These are phyloP conservation scores for Coenonympha glycerion DNA, from an alignment of 2,888 invertebrate genomes.

Conservation along the genomic window DNA sequence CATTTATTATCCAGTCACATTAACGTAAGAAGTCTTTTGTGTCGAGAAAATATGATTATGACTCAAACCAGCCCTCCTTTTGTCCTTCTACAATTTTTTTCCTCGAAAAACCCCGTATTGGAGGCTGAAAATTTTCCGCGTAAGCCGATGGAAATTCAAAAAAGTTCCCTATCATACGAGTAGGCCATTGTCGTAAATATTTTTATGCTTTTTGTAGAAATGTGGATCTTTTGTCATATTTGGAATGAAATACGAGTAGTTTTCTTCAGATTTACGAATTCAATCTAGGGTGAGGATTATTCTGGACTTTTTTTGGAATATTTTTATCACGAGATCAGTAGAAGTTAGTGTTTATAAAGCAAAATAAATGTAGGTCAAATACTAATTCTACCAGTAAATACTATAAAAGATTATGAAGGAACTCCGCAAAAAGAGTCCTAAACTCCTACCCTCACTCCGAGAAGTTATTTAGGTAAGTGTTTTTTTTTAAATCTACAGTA, in stretches of 20 bases:
- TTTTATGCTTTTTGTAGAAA: conserved; percentile 27
- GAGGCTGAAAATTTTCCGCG: too few species aligned
- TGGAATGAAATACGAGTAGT: conserved; percentile 20
- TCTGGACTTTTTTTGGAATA: too few species aligned
- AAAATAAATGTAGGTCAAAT: too few species aligned
- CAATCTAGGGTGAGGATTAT: background rate
- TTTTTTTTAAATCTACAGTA: too few species aligned
- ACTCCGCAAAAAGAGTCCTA: too few species aligned
- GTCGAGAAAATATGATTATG: conserved; percentile 70
- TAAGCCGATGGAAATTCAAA: conserved; percentile 47
- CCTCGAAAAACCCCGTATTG: conserved; percentile 47
- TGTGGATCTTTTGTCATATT: conserved; percentile 23
- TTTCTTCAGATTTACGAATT: background rate
- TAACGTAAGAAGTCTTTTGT: conserved; percentile 70
- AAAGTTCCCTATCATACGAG: conserved; percentile 31
- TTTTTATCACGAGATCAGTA: too few species aligned
- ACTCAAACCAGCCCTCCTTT: conserved; percentile 59
- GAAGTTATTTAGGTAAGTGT: too few species aligned
- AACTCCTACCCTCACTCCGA: too few species aligned
- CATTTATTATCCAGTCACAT: conserved; percentile 67
- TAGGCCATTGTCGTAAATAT: conserved; percentile 20
- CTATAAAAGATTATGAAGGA: too few species aligned
- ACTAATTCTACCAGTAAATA: too few species aligned
- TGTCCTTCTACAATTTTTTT: conserved; percentile 68
- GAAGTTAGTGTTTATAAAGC: too few species aligned